Percentiles rank a stretch among this genome's conserved stretches.
Evolutionary conservation across 2,797 vertebrate species (phyloP).

Genomic region (Fratercula arctica): DNA sequence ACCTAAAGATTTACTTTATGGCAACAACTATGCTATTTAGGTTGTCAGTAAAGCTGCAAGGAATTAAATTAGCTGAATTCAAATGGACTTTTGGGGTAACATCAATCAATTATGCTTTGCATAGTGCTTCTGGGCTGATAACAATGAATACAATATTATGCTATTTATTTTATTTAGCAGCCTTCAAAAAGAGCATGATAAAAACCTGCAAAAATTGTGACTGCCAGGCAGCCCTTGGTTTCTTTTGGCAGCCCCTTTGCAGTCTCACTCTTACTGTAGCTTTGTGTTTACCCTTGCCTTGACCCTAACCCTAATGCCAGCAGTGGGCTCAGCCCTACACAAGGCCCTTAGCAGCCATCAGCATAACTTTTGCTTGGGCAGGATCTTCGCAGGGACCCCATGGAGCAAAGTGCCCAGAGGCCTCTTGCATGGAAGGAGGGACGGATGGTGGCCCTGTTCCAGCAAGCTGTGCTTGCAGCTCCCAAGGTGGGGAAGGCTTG

Average conservation of each 20-base stretch:
- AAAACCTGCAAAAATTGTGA: not conserved
- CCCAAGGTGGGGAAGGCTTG: not conserved
- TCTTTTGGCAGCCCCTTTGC: not conserved
- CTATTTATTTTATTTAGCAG: constrained; percentile 51
- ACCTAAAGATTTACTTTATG: constrained; percentile 27
- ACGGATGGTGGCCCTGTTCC: not conserved
- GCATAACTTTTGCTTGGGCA: not conserved
- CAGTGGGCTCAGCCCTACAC: not conserved
- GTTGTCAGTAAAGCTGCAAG: constrained; percentile 47
- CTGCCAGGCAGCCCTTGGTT: not conserved
- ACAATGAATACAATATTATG: not conserved
- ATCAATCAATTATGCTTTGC: constrained; percentile 56
- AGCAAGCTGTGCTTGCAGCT: not conserved
- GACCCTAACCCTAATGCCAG: not conserved
- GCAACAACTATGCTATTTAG: constrained; percentile 21
- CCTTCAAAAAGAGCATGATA: not conserved
- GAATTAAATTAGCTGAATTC: constrained; percentile 53
- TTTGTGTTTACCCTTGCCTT: not conserved
- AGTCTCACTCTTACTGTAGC: not conserved
- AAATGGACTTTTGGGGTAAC: constrained; percentile 24
- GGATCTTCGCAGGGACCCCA: not conserved
- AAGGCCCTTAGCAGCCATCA: not conserved
- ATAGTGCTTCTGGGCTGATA: constrained; percentile 27
- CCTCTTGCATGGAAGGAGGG: not conserved
- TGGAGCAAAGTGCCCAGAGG: not conserved